Evolutionary conservation across 2,113 vertebrate genomes (phyloP), one percentile per base, ranked within the genome.

Genomic region (Eidolon helvum): DNA sequence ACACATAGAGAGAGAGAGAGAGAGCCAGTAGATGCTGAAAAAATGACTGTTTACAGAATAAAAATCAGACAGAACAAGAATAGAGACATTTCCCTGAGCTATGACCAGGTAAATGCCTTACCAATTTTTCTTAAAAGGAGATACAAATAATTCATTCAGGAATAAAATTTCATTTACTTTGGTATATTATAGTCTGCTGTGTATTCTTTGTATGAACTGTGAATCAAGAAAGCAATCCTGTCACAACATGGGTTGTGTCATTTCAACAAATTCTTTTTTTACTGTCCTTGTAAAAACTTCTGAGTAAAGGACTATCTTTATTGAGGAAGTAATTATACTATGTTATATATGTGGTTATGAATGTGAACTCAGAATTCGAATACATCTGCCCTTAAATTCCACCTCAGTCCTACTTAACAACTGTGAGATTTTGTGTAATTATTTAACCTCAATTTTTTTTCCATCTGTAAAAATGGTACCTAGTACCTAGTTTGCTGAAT

Each of bases 131-230:
- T 90, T 88, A 74, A 96, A 94, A 90, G 35, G 6, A 87, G 35
- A 84, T 96, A 79, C 0, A 14, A 77, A 77, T 90, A 92, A 96
- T 88, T 96, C 87, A 96, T 40, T 92, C 55, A 43, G 96, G 75
- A 97, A 97, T 96, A 43, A 96, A 88, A 96, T 96, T 95, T 95
- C 95, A 85, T 92, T 97, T 59, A 66, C 28, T 82, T 84, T 80
- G 40, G 65, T 85, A 7, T 74, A 89, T 87, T 96, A 90, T 50
- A 91, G 55, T 79, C 69, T 92, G 48, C 18, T 80, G 24, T n/a
- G 35, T 72, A 90, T 74, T 91, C 94, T 96, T 74, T 72, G 40
- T 55, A 90, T 9, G 28, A 92, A 88, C 69, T 50, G 28, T 96
- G 96, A 97, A 71, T 77, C 48, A 93, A 90, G 86, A 88, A 78